Evolutionary conservation across 23 tunicate species (phyloP).

Genomic region (Styela clava): DNA sequence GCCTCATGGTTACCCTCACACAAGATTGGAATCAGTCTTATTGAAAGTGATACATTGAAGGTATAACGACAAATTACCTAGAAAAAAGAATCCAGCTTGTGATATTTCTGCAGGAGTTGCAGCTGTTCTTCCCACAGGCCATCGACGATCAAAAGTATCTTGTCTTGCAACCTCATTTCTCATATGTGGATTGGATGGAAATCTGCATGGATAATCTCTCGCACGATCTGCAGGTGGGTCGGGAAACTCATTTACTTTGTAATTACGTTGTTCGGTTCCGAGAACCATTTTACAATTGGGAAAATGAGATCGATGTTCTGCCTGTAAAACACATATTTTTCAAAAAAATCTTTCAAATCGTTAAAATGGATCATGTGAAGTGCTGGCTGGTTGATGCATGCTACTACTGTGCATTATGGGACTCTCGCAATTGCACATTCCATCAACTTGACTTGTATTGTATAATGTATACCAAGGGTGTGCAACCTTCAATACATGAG

Average conservation of each 20-base stretch:
- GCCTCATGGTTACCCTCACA: too few species aligned
- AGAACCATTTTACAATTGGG: constrained; percentile 48
- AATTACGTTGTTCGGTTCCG: constrained; percentile 11
- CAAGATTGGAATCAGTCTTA: too few species aligned
- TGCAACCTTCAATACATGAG: too few species aligned
- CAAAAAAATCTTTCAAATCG: too few species aligned
- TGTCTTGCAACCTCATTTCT: constrained; percentile 42
- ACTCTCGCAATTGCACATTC: too few species aligned
- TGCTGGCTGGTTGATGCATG: too few species aligned
- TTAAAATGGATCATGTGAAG: too few species aligned
- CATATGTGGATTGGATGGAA: constrained; percentile 79
- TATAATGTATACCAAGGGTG: too few species aligned
- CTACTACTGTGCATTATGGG: too few species aligned
- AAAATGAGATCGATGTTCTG: constrained; percentile 50
- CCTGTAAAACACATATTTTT: constrained; percentile 19
- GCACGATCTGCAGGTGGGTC: background rate
- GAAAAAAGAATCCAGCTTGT: constrained; percentile 73
- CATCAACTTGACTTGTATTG: too few species aligned
- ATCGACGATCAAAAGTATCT: constrained; percentile 67
- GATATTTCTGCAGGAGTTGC: constrained; percentile 63
- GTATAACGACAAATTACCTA: too few species aligned
- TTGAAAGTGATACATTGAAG: too few species aligned
- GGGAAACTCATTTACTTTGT: background rate
- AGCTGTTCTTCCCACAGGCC: constrained; percentile 41
- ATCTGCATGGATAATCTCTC: constrained; percentile 12